A percentile compares a stretch with the other conserved stretches of the same genome.
Evolutionary conservation across 2,113 vertebrate genomes (phyloP).

Genomic region (Dinomys branickii): DNA sequence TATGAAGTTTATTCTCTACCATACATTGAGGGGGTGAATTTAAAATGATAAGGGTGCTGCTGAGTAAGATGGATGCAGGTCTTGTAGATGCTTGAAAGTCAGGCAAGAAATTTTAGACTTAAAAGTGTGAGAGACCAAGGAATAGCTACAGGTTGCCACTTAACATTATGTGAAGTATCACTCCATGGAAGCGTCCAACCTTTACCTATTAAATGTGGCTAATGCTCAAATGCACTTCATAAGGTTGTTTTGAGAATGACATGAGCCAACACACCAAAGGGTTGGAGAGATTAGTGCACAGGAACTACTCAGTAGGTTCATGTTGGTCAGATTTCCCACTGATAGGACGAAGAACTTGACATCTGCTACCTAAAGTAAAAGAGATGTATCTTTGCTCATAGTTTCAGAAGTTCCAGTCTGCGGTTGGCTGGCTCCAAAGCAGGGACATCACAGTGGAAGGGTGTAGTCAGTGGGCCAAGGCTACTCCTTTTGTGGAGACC

Average conservation of each 20-base stretch:
- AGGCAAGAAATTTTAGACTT: not conserved
- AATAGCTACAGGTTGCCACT: not conserved
- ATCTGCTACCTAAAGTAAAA: not conserved
- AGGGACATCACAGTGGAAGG: not conserved
- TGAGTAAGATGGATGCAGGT: not conserved
- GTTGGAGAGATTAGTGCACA: not conserved
- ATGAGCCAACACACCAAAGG: not conserved
- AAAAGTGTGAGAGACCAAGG: not conserved
- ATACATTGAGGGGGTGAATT: not conserved
- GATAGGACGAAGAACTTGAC: not conserved
- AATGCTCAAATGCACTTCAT: not conserved
- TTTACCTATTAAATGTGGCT: not conserved
- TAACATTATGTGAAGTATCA: not conserved
- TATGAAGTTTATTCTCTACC: conserved; percentile 33
- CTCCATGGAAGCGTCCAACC: not conserved
- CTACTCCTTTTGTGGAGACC: not conserved
- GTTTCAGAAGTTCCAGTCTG: not conserved
- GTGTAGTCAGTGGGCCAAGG: not conserved
- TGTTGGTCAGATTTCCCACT: not conserved
- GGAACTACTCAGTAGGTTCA: not conserved
- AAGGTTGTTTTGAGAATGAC: not conserved
- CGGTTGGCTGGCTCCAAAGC: too few species aligned
- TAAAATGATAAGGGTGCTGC: not conserved
- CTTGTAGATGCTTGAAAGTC: not conserved
- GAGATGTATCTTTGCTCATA: not conserved